Evolutionary conservation across 2,113 vertebrate genomes (phyloP).

Genomic region (Scortum barcoo): DNA sequence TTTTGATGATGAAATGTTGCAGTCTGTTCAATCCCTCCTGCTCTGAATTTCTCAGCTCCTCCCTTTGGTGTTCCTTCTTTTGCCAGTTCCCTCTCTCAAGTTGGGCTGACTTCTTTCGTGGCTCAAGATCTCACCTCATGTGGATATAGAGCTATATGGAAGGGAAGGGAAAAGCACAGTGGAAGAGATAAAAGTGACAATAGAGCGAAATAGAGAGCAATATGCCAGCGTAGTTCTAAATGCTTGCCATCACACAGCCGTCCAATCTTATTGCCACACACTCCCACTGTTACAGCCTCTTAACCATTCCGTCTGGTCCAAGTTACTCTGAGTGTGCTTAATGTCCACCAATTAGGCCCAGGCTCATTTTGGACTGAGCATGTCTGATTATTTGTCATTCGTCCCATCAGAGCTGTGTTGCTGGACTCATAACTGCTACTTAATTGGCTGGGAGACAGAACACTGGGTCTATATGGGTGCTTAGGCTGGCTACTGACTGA

Average conservation of each 20-base stretch:
- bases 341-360: conserved; percentile 73
- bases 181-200: conserved; percentile 21
- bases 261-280: conserved; percentile 53
- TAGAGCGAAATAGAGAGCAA: conserved; percentile 31
- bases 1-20: conserved; percentile 81
- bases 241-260: conserved; percentile 34
- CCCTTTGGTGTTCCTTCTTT: conserved; percentile 48
- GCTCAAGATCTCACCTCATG: conserved; percentile 36
- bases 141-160: neutral
- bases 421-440: conserved; percentile 72
- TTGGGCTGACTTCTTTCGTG: conserved; percentile 25
- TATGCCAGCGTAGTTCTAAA: conserved; percentile 50
- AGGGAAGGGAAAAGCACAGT: neutral
- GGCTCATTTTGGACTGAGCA: conserved; percentile 72
- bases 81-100: conserved; percentile 25
- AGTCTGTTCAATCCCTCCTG: conserved; percentile 60
- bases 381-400: conserved; percentile 77
- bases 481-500: conserved; percentile 72
- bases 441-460: conserved; percentile 78
- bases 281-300: conserved; percentile 59
- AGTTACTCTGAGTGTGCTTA: conserved; percentile 61
- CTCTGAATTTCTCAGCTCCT: conserved; percentile 62
- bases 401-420: conserved; percentile 72
- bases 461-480: conserved; percentile 68
- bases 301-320: conserved; percentile 59